These are phyloP conservation scores for Arothron firmamentum DNA, from an alignment of 2,113 vertebrate species.

Conservation along the genomic window DNA sequence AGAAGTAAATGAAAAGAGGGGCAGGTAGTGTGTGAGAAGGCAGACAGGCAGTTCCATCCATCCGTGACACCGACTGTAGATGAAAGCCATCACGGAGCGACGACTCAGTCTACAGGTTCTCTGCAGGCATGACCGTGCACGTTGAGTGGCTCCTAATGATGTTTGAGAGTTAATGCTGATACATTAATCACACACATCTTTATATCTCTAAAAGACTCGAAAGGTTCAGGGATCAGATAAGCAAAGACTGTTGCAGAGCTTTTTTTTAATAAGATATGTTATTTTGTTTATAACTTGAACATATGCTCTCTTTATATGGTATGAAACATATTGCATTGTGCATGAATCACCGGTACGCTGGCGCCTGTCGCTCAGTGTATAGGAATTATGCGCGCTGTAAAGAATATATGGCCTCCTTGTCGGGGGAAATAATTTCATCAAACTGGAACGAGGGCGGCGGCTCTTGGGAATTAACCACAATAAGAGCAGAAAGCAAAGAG, in stretches of 20 bases:
- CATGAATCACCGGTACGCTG: conserved; percentile 25
- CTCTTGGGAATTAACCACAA: conserved; percentile 49
- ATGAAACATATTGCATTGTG: conserved; percentile 32
- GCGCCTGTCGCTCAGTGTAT: conserved; percentile 25
- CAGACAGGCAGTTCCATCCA: no score
- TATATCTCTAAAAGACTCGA: background rate
- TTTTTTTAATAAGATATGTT: background rate
- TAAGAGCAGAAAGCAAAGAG: conserved; percentile 30
- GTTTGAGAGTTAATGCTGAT: background rate
- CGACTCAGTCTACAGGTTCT: no score
- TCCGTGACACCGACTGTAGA: no score
- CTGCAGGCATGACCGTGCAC: no score
- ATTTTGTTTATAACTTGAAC: conserved; percentile 11
- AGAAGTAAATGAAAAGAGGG: no score
- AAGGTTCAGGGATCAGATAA: background rate
- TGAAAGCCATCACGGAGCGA: no score
- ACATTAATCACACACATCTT: background rate
- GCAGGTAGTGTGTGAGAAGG: no score
- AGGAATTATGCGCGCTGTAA: conserved; percentile 36
- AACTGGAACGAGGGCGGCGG: conserved; percentile 40
- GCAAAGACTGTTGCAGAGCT: background rate
- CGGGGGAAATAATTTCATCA: conserved; percentile 57
- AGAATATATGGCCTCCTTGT: conserved; percentile 21
- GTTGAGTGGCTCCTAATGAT: no score
- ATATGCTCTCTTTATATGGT: conserved; percentile 23